Evolutionary conservation across 2,113 vertebrate species (phyloP), one percentile per base, ranked within the genome.

Genomic region (Petroica traversi): DNA sequence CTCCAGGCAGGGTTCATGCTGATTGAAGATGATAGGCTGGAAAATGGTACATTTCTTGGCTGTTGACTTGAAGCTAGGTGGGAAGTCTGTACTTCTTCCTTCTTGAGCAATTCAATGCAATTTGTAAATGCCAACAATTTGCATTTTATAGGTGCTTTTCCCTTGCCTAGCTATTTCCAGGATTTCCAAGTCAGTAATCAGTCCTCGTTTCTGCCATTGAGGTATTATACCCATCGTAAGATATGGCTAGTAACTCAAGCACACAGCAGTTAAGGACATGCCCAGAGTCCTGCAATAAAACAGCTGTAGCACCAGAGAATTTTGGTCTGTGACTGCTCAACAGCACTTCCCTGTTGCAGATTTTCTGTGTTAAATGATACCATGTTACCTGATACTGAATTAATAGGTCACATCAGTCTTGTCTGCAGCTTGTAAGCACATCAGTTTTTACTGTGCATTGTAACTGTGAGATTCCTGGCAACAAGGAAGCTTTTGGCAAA

Each of bases 131-230:
- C 62, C 34, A 57, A 19, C 36, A 34, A 8, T 85, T 76, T 85
- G 33, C 38, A 14, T 28, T 87, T 87, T 26, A 46, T 57, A 49
- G 74, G 51, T 73, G 52, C 58, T 88, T 81, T 36, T 82, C 29
- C 43, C 38, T 28, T 54, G 16, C 71, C 45, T 33, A 20, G 26
- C 45, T 41, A 38, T 76, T 88, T 43, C 63, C 19, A 82, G 58
- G 76, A 66, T 73, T 61, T 76, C 33, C 77, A 88, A 89, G 85
- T 62, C 71, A 33, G 29, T 74, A 76, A 76, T 92, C 85, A 94
- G 23, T 52, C 29, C 34, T 95, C 19, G 26, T 72, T 88, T 69
- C 26, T 76, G 51, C 29, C 63, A 34, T 68, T 88, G 54, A 2
- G 3, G 57, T 87, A 33, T 5, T 52, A 12, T n/a, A 61, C 22